Evolutionary conservation across 2,113 vertebrate species (phyloP), one percentile per base, ranked within the genome.

Genomic region (Gasterosteus aculeatus): DNA sequence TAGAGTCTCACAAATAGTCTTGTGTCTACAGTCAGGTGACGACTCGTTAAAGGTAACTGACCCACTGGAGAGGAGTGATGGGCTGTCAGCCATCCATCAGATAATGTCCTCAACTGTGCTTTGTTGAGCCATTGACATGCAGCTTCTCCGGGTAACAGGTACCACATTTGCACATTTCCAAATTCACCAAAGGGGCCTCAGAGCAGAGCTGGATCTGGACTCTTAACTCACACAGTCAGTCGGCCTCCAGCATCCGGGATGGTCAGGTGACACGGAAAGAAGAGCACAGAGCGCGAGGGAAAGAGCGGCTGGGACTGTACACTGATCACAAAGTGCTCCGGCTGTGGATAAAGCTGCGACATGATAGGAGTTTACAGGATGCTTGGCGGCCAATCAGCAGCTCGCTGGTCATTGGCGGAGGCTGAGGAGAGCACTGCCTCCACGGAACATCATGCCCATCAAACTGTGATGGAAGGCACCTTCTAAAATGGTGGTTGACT

Each of bases 381-480:
- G 26, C 38, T 8, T 56, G 57, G 12, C 44, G 19, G 78, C 59
- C 19, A 26, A 33, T 70, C 42, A 15, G 62, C 49, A 10, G 26
- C 57, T 60, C 44, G 12, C 46, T 29, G 51, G 4, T 26, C 2
- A 22, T 3, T 19, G 10, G 49, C 15, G 9, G 49, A 0, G 53
- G 31, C 22, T 12, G 51, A 51, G 53, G 1, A 56, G 11, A 56
- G n/a, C 49, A 33, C 16, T 15, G 14, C 42, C 57, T 75, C 67
- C 49, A 76, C 7, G 12, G 63, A 33, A 75, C 64, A 69, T 64
- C 59, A 46, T 33, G 42, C 49, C 73, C 64, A 2, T 61, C 16
- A 51, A 26, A 44, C 22, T 6, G 44, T 26, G 78, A 69, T 60
- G 85, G 77, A 90, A 90, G 84, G 86, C 86, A 82, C 88, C 81